Evolutionary conservation across 2,888 invertebrate species (phyloP).

Genomic region (Papilio demoleus): DNA sequence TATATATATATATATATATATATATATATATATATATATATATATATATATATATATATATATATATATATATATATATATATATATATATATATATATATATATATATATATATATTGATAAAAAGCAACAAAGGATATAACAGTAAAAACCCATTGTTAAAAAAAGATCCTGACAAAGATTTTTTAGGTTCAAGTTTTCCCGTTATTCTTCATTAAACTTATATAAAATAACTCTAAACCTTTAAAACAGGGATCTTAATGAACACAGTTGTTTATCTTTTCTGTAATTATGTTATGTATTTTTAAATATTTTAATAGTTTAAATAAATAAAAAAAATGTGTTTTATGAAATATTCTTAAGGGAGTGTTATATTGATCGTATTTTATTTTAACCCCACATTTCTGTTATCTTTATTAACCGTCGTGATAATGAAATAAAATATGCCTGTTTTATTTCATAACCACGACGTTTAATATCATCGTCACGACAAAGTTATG

Average conservation of each 20-base stretch:
- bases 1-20: not conserved
- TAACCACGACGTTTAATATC: constrained; percentile 38
- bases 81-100: not conserved
- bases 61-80: not conserved
- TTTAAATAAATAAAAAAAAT: too few relatives aligned
- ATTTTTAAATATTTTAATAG: too few relatives aligned
- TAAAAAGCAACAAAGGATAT: constrained; percentile 14
- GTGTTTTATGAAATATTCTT: too few relatives aligned
- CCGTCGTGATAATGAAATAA: constrained; percentile 26
- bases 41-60: not conserved
- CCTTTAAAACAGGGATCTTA: too few relatives aligned
- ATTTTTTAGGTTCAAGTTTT: not conserved
- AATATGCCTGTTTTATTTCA: constrained; percentile 36
- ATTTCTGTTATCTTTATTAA: constrained; percentile 28
- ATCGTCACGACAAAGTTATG: constrained; percentile 39
- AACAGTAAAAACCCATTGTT: not conserved
- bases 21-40: not conserved
- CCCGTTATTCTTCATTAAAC: not conserved
- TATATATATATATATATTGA: not conserved
- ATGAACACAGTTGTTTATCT: too few relatives aligned
- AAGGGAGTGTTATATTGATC: not conserved
- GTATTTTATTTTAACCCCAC: not conserved
- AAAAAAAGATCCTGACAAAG: constrained; percentile 5
- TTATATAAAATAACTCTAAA: too few relatives aligned
- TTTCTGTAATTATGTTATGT: too few relatives aligned